A percentile compares a stretch with the other conserved stretches of the same genome.
phyloP scores from a whole-genome alignment of 2,888 invertebrate genomes.

The Papilio elwesi region DNA sequence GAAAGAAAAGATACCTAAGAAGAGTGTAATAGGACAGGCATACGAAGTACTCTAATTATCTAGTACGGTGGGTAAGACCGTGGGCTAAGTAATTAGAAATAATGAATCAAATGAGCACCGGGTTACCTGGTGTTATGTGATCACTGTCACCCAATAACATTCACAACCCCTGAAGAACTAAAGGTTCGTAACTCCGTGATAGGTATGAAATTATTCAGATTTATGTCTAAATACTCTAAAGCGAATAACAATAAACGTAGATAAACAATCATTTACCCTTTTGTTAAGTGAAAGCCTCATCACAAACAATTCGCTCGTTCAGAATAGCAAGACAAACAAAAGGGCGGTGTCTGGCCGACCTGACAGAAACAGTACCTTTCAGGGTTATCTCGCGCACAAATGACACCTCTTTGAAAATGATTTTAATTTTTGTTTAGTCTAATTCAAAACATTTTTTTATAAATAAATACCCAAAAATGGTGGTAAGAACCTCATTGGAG shows the following conservation, averaged over 20 bases:
- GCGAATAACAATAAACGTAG: not conserved
- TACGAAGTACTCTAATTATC: too few relatives aligned
- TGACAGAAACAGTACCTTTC: constrained; percentile 2
- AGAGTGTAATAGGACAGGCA: too few relatives aligned
- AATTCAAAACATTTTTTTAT: not conserved
- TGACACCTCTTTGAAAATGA: not conserved
- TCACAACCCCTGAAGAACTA: too few relatives aligned
- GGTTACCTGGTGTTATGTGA: too few relatives aligned
- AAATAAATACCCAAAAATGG: too few relatives aligned
- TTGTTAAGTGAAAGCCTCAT: not conserved
- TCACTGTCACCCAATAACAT: too few relatives aligned
- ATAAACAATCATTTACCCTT: not conserved
- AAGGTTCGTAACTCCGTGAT: not conserved
- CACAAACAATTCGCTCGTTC: constrained; percentile 11
- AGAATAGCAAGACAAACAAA: not conserved
- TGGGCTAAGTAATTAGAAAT: too few relatives aligned
- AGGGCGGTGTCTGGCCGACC: not conserved
- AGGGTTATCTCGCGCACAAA: not conserved
- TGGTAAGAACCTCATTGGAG: too few relatives aligned
- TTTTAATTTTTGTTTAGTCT: constrained; percentile 6
- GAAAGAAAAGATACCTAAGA: too few relatives aligned
- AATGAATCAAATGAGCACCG: too few relatives aligned
- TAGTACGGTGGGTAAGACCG: too few relatives aligned
- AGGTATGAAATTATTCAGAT: not conserved
- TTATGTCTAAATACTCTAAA: not conserved